These are phyloP conservation scores for Myodes glareolus DNA, from an alignment of 2,113 vertebrate species.

Conservation along the genomic window DNA sequence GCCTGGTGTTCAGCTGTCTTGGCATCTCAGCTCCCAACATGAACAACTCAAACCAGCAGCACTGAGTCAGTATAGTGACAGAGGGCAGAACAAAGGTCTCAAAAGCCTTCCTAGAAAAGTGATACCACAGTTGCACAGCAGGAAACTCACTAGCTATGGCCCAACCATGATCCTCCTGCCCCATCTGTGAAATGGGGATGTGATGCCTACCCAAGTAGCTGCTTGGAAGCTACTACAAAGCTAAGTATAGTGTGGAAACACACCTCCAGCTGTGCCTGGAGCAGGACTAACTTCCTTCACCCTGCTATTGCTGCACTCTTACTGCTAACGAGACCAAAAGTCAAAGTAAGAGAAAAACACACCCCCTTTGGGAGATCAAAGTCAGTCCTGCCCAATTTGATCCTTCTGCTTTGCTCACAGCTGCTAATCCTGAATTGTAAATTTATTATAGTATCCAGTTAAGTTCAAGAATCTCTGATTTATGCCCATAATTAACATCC, in stretches of 20 bases:
- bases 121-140: not conserved
- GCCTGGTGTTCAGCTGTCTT: not conserved
- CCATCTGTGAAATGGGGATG: not conserved
- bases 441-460: conserved; percentile 57
- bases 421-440: conserved; percentile 57
- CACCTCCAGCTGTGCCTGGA: not conserved
- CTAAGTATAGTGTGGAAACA: not conserved
- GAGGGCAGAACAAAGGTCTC: not conserved
- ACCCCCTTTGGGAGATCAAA: conserved; percentile 5
- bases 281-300: not conserved
- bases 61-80: not conserved
- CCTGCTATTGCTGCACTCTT: not conserved
- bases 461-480: conserved; percentile 64
- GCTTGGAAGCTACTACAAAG: not conserved
- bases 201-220: not conserved
- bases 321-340: conserved; percentile 44
- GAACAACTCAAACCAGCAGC: not conserved
- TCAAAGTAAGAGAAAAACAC: conserved; percentile 36
- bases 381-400: not conserved
- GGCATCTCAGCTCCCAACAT: not conserved
- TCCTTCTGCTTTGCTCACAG: conserved; percentile 53
- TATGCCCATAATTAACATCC: conserved; percentile 72
- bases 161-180: not conserved
- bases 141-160: not conserved
- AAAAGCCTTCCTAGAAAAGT: conserved; percentile 2